A percentile compares a stretch with the other conserved stretches of the same genome.
Conservation (phyloP, 1,140 invertebrate species). For the Artemia franciscana region DNA sequence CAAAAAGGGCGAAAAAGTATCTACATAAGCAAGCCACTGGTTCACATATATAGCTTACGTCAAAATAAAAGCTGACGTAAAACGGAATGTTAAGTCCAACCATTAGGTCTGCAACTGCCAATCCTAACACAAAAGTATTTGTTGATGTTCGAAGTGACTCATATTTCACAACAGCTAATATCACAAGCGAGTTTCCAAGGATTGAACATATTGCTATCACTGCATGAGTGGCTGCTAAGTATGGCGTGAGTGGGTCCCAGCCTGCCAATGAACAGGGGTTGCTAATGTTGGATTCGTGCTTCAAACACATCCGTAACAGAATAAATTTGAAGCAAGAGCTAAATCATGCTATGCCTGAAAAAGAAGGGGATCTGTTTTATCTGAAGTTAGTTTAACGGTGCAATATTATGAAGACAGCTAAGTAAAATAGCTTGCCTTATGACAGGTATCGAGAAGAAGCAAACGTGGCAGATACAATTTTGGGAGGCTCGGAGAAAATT, state of each 20-base stretch:
- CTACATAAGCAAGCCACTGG: constrained; percentile 10
- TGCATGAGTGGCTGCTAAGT: constrained; percentile 10
- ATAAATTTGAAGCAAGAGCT: not conserved
- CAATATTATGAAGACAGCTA: not conserved
- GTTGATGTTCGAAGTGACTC: constrained; percentile 10
- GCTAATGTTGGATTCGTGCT: not conserved
- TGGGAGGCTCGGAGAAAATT: not conserved
- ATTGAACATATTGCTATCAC: constrained; percentile 10
- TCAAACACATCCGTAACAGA: not conserved
- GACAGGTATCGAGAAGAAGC: not conserved
- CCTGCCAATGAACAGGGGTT: not conserved
- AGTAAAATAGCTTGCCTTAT: not conserved
- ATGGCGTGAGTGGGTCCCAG: not conserved
- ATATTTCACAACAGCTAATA: constrained; percentile 9
- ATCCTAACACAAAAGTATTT: constrained; percentile 12
- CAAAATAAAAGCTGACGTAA: constrained; percentile 14
- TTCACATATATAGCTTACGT: constrained; percentile 10
- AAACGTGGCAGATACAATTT: not conserved
- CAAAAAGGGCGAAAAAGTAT: constrained; percentile 13
- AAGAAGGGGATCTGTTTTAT: not conserved
- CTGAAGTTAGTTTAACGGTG: not conserved
- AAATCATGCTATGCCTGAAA: not conserved
- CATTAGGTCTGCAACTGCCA: constrained; percentile 11
- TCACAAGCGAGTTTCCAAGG: constrained; percentile 12
- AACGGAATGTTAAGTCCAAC: constrained; percentile 11